These are phyloP conservation scores for Grus americana DNA, from an alignment of 2,113 vertebrate genomes.

Conservation along the genomic window DNA sequence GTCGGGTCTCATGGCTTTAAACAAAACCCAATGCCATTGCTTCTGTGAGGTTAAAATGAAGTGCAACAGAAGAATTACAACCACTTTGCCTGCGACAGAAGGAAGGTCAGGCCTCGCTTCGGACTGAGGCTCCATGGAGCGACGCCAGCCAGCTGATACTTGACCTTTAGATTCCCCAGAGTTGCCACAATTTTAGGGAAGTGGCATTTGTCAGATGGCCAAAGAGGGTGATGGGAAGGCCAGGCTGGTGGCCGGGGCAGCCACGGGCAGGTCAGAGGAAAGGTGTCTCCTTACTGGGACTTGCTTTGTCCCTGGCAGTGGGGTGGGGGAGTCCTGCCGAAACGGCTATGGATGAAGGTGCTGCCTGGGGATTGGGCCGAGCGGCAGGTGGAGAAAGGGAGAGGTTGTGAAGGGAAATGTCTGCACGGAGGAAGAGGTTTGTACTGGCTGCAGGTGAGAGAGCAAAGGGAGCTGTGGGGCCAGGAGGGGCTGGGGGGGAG, in stretches of 20 bases:
- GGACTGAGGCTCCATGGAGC: constrained; percentile 39
- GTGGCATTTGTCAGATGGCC: constrained; percentile 57
- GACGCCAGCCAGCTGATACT: constrained; percentile 59
- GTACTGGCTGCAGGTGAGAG: not conserved
- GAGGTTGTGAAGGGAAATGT: not conserved
- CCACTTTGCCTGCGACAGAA: not conserved
- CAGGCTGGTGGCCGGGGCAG: not conserved
- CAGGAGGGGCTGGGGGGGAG: not conserved
- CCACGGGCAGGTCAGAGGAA: rapidly evolving
- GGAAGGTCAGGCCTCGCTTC: constrained; percentile 28
- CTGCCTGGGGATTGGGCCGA: not conserved
- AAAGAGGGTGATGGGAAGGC: not conserved
- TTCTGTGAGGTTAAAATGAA: constrained; percentile 34
- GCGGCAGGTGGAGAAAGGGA: not conserved
- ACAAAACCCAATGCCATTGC: not conserved
- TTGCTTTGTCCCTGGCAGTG: not conserved
- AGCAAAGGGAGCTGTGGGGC: not conserved
- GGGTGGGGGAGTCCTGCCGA: not conserved
- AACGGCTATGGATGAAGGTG: not conserved
- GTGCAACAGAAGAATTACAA: not conserved
- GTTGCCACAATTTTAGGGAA: constrained; percentile 31
- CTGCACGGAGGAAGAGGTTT: not conserved
- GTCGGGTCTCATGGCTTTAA: constrained; percentile 1
- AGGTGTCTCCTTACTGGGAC: not conserved
- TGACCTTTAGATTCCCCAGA: constrained; percentile 69